Base-by-base conservation (phyloP, 1,140 invertebrate species). In the Plutomurus gul region DNA sequence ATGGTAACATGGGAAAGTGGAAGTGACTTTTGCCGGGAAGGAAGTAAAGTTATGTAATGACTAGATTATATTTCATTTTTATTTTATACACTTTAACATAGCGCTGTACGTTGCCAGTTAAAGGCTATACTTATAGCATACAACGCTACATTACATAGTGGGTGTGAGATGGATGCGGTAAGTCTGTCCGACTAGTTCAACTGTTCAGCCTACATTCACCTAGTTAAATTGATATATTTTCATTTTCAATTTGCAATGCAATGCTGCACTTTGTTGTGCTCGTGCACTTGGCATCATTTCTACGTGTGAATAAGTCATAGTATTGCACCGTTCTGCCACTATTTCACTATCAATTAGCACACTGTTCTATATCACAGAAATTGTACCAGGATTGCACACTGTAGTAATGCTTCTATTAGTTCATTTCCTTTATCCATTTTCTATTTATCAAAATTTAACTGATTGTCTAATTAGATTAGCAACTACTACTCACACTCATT, bases 341-440 rank as follows among this genome's bases (percentile, higher is more conserved):
- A 65, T 25, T 60, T 65, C 56, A 30, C 56, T 65, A 65, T 65
- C 56, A 65, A 65, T 65, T 65, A 65, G 56, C 56, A 65, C 56
- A 65, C 27, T 51, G 47, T 51, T 51, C 47, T 51, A 51, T 51
- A n/a, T 51, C 25, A 51, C 47, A 51, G 47, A 25, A 22, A 65
- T 65, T 65, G 25, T 33, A 65, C n/a, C n/a, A n/a, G n/a, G n/a
- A n/a, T 65, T 11, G 13, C 56, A 16, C 56, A n/a, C 27, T 65
- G 16, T 65, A 13, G 30, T 33, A 65, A 65, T 36, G 56, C 36
- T 65, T n/a, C 2, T 43, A 8, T 33, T 65, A 65, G 56, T 65
- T 65, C 56, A 65, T 65, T 65, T 65, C 56, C 56, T 65, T 65
- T 65, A 13, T 65, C 36, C 25, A 65, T 33, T 65, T 36, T 65